These are phyloP conservation scores for Orthochromis indermauri DNA, from an alignment of 2,113 vertebrate species.

Conservation along the genomic window DNA sequence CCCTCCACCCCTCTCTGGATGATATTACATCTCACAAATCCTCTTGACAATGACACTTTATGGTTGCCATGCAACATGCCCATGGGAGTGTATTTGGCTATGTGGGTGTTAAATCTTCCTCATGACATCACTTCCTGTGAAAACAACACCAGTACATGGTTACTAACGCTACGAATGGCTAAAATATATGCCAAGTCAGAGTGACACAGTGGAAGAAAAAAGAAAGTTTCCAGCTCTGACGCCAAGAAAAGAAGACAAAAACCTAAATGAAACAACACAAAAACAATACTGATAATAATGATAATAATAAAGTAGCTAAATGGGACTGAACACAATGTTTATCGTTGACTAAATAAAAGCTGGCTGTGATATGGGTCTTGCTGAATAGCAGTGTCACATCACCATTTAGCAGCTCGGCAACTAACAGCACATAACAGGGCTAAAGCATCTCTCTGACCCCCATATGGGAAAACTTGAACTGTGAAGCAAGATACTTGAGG, in stretches of 20 bases:
- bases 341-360: not conserved
- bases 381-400: constrained; percentile 29
- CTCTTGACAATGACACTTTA: constrained; percentile 59
- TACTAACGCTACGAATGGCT: not conserved
- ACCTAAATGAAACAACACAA: not conserved
- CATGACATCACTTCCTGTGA: constrained; percentile 66
- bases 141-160: constrained; percentile 17
- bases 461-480: constrained; percentile 27
- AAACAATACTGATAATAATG: not conserved
- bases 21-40: constrained; percentile 66
- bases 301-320: not conserved
- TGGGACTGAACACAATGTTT: constrained; percentile 6
- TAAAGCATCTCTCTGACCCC: constrained; percentile 9
- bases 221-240: not conserved
- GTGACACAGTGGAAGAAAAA: not conserved
- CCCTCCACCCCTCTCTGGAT: constrained; percentile 21
- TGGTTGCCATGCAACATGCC: constrained; percentile 66
- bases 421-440: constrained; percentile 15
- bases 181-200: constrained; percentile 17
- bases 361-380: not conserved
- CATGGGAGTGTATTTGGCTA: constrained; percentile 34
- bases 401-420: not conserved
- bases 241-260: not conserved
- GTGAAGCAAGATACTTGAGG: constrained; percentile 16
- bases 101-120: constrained; percentile 37